These are phyloP conservation scores for Xyrauchen texanus DNA, from an alignment of 2,113 vertebrate genomes.

Conservation along the genomic window DNA sequence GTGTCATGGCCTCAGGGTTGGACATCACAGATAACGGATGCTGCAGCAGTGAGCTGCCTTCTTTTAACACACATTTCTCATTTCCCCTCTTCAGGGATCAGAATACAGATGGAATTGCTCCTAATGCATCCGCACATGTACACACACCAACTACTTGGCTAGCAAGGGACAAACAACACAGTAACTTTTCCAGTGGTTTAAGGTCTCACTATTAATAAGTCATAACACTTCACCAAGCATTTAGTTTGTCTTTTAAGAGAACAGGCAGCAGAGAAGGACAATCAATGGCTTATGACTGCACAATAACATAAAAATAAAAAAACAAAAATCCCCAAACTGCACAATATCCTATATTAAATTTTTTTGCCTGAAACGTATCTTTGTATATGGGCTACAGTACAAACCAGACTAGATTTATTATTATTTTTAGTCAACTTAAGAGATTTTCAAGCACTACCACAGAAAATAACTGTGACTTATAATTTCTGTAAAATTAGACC, in stretches of 20 bases:
- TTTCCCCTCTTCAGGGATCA: slow-evolving; percentile 43
- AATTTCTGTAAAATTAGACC: no score
- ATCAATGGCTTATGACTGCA: neutral
- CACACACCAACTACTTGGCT: slow-evolving; percentile 13
- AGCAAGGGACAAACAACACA: slow-evolving; percentile 37
- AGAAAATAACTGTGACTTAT: no score
- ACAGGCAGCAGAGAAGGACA: slow-evolving; percentile 28
- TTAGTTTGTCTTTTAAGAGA: slow-evolving; percentile 18
- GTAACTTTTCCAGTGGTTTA: slow-evolving; percentile 30
- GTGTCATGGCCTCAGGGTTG: slow-evolving; percentile 32
- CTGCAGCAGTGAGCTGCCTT: slow-evolving; percentile 35
- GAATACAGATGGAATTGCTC: slow-evolving; percentile 47
- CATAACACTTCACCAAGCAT: slow-evolving; percentile 36
- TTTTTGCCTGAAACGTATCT: no score
- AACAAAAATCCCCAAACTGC: neutral
- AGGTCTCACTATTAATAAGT: slow-evolving; percentile 41
- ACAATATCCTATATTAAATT: no score
- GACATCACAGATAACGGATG: slow-evolving; percentile 43
- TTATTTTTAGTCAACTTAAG: no score
- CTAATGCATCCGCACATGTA: slow-evolving; percentile 45
- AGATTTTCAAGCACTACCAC: no score
- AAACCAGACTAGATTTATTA: no score
- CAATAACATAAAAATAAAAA: neutral
- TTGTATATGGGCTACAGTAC: no score
- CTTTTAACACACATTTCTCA: slow-evolving; percentile 46